Evolutionary conservation across 2,113 vertebrate species (phyloP), one percentile per base, ranked within the genome.

Genomic region (Cnemophilus loriae): DNA sequence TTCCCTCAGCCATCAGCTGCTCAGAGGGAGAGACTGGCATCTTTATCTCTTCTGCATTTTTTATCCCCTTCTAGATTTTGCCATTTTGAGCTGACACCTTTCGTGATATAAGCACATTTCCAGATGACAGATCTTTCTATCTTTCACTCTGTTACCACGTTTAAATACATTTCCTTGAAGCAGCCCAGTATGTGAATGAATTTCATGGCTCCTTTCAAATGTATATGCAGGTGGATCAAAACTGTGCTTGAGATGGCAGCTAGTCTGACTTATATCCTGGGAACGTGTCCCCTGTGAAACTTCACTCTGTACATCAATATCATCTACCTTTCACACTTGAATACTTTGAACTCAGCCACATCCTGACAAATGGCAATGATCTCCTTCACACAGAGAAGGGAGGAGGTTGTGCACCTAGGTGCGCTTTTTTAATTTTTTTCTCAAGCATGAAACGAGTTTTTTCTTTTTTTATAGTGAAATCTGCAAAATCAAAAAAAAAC

Each of bases 141-240:
- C 49, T 87, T 89, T 81, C 65, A 49, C 32, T 91, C 59, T 61
- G 42, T 84, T 92, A 35, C 42, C 12, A 42, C 0, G 0, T 92
- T 93, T 87, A 87, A 95, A 96, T 49, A 71, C 18, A 78, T 89
- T 81, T 92, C 42, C 64, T 90, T 84, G 64, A 64, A 87, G 52
- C 60, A 89, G 33, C 47, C 28, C 27, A 23, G 28, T 41, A 57
- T 42, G 49, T 68, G 85, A 90, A 89, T 68, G 64, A 92, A 52
- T 78, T 96, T 90, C 80, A 86, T 46, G 49, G 33, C 28, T 90
- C 37, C 37, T 90, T 94, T 70, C 85, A 92, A 92, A 92, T 75
- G 37, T 57, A 42, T 83, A 42, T 64, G 47, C 22, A 89, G 44
- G 68, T 84, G 71, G 44, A 96, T 92, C 60, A 70, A 89, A 94